These are phyloP conservation scores for Papilio elwesi DNA, from an alignment of 2,888 invertebrate species.

Conservation along the genomic window DNA sequence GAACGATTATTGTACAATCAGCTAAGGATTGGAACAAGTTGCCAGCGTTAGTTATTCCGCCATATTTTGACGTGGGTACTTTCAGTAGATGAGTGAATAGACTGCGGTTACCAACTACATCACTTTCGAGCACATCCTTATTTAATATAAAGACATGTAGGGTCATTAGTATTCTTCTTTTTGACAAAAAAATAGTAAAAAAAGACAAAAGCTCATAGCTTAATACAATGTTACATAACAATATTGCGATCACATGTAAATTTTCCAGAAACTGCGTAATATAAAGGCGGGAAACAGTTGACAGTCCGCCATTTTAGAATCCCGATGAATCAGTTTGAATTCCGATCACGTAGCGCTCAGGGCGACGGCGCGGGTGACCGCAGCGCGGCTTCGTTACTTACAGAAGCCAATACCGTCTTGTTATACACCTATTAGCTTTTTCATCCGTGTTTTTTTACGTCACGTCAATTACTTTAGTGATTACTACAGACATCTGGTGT, in stretches of 20 bases:
- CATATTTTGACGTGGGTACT: too few species aligned
- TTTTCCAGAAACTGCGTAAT: conserved; percentile 46
- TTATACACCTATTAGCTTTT: conserved; percentile 30
- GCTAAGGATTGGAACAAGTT: too few species aligned
- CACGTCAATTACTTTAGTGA: conserved; percentile 4
- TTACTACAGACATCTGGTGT: neutral
- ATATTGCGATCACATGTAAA: conserved; percentile 32
- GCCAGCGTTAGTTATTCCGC: too few species aligned
- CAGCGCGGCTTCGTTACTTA: conserved; percentile 53
- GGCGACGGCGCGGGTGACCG: conserved; percentile 53
- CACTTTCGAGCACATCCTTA: too few species aligned
- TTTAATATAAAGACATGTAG: too few species aligned
- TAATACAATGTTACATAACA: conserved; percentile 1
- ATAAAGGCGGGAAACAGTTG: conserved; percentile 50
- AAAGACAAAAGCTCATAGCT: neutral
- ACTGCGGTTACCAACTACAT: too few species aligned
- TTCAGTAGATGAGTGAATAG: too few species aligned
- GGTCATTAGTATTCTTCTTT: too few species aligned
- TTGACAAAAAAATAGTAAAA: neutral
- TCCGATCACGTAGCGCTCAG: conserved; percentile 65
- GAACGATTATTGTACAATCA: too few species aligned
- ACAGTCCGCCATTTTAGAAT: conserved; percentile 70
- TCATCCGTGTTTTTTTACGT: conserved; percentile 16
- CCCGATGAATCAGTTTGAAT: conserved; percentile 72
- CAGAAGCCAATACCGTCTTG: conserved; percentile 39